Conservation (phyloP, 2,888 invertebrate species). For the Protula sp. region DNA sequence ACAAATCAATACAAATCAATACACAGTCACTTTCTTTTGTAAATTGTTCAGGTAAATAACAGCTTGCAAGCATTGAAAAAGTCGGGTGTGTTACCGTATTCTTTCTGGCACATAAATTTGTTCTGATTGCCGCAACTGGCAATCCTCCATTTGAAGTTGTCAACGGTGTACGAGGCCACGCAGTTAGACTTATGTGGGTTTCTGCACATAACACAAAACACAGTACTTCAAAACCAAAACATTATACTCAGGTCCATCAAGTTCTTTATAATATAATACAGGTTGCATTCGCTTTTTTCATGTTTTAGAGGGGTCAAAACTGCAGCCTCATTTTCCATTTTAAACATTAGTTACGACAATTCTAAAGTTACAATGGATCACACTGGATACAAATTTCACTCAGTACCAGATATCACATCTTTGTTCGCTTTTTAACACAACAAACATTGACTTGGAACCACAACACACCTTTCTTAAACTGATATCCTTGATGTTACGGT, state of each 20-base stretch:
- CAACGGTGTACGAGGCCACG: constrained; percentile 6
- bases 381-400: too few species aligned
- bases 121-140: constrained; percentile 9
- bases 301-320: neutral
- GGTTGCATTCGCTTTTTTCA: too few species aligned
- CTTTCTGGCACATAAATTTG: constrained; percentile 13
- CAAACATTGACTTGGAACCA: neutral
- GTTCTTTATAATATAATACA: too few species aligned
- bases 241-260: too few species aligned
- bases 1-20: too few species aligned
- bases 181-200: constrained; percentile 10
- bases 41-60: too few species aligned
- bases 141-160: constrained; percentile 11
- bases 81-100: constrained; percentile 10
- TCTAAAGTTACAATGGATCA: too few species aligned
- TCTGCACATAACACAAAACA: neutral
- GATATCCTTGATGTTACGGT: neutral
- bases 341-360: too few species aligned
- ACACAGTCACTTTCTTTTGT: too few species aligned
- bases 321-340: too few species aligned
- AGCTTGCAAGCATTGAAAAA: too few species aligned
- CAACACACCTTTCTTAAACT: neutral
- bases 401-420: too few species aligned
- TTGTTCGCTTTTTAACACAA: neutral
- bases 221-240: neutral